Evolutionary conservation across 64 coral and sea anemone genomes (phyloP).

Genomic region (Montipora sp.): DNA sequence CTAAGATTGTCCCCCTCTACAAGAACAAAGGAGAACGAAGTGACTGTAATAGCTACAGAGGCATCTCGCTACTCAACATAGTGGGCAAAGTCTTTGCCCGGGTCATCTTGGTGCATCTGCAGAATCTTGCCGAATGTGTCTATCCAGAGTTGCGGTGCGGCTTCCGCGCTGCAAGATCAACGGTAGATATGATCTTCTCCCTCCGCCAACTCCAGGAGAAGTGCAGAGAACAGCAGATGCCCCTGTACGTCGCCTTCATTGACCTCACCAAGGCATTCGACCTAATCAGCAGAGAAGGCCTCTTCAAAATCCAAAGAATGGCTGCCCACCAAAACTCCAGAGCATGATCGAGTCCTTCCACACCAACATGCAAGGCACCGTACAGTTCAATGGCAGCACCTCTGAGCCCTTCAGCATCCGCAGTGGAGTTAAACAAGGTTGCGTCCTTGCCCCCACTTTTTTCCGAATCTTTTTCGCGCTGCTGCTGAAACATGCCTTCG

Average conservation of each 20-base stretch:
- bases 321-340: neutral
- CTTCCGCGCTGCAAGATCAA: neutral
- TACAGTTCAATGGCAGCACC: neutral
- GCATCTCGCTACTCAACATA: no score
- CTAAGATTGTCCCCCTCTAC: neutral
- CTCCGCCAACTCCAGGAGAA: no score
- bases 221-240: conserved; percentile 22
- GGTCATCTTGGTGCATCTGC: neutral
- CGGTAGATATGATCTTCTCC: no score
- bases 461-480: neutral
- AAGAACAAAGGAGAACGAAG: no score
- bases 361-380: neutral
- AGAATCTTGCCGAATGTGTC: neutral
- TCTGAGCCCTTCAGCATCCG: neutral
- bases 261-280: conserved; percentile 42
- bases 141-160: conserved; percentile 30
- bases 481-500: conserved; percentile 16
- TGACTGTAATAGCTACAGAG: no score
- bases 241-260: neutral
- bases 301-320: conserved; percentile 21
- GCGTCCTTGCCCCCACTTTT: neutral
- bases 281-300: neutral
- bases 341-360: neutral
- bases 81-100: neutral
- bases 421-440: conserved; percentile 16